Evolutionary conservation across 2,888 invertebrate species (phyloP).

Genomic region (Nebria brevicollis): DNA sequence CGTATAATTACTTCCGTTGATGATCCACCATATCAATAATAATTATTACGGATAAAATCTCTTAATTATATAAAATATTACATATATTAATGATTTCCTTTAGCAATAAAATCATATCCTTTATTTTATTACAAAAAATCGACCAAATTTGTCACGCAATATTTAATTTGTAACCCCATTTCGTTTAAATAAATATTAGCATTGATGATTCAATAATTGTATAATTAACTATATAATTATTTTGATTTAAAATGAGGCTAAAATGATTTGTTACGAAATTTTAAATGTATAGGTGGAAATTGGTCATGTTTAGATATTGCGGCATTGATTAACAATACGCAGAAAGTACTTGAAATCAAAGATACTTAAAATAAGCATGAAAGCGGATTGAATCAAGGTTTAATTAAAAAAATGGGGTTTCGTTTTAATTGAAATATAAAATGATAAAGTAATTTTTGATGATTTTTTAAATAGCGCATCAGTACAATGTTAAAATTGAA

Average conservation of each 20-base stretch:
- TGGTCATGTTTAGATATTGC: too few relatives aligned
- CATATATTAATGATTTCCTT: background rate
- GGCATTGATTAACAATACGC: too few relatives aligned
- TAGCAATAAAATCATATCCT: background rate
- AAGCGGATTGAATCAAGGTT: too few relatives aligned
- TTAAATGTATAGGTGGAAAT: background rate
- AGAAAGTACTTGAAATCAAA: too few relatives aligned
- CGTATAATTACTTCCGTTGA: background rate
- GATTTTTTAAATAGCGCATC: slow-evolving; percentile 73
- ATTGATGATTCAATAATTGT: background rate
- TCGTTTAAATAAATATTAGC: background rate
- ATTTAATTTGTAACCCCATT: background rate
- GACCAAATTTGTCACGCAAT: background rate
- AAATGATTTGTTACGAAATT: background rate
- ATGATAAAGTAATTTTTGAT: background rate
- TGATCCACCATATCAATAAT: background rate
- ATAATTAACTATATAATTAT: background rate
- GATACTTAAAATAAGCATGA: too few relatives aligned
- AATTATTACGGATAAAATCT: background rate
- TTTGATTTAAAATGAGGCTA: background rate
- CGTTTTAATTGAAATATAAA: too few relatives aligned
- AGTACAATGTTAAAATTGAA: slow-evolving; percentile 85
- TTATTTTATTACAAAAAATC: background rate
- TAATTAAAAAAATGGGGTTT: too few relatives aligned
- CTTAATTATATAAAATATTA: background rate